A percentile compares a stretch with the other conserved stretches of the same genome.
These are phyloP conservation scores for Leptodactylus fallax DNA, from an alignment of 2,797 vertebrate species.

Conservation along the genomic window DNA sequence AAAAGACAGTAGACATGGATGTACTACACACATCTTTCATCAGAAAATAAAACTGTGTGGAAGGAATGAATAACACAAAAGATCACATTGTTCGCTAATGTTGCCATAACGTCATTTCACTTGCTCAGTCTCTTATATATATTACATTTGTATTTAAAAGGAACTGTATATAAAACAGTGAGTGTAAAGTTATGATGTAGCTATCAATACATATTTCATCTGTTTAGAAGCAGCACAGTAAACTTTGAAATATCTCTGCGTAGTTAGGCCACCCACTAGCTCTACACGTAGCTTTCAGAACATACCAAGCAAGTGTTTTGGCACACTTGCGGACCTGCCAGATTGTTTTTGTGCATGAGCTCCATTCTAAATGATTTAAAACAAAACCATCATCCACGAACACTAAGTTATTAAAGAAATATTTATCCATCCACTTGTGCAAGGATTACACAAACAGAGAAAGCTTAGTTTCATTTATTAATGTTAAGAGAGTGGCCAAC, in stretches of 20 bases:
- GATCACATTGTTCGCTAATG: background rate
- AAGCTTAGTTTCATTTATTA: slow-evolving; percentile 33
- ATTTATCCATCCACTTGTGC: slow-evolving; percentile 62
- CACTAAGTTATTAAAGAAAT: slow-evolving; percentile 62
- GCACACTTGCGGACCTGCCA: slow-evolving; percentile 73
- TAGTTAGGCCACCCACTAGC: slow-evolving; percentile 79
- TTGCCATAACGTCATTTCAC: background rate
- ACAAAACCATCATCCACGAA: slow-evolving; percentile 62
- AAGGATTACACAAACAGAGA: slow-evolving; percentile 53
- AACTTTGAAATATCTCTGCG: slow-evolving; percentile 77
- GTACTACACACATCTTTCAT: slow-evolving; percentile 3
- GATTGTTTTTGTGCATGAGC: slow-evolving; percentile 68
- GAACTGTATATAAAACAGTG: slow-evolving; percentile 70
- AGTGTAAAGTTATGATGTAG: slow-evolving; percentile 76
- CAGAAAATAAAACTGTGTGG: background rate
- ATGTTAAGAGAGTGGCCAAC: slow-evolving; percentile 36
- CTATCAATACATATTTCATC: slow-evolving; percentile 75
- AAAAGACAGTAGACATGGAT: background rate
- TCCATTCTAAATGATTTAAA: slow-evolving; percentile 65
- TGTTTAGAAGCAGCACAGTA: slow-evolving; percentile 80
- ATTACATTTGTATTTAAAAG: slow-evolving; percentile 70
- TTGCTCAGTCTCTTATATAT: slow-evolving; percentile 67
- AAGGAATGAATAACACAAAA: slow-evolving; percentile 17
- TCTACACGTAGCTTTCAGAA: slow-evolving; percentile 71
- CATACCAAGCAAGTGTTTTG: slow-evolving; percentile 73